A percentile compares a stretch with the other conserved stretches of the same genome.
phyloP scores from a whole-genome alignment of 1,140 invertebrate genomes.

The Hyles euphorbiae region DNA sequence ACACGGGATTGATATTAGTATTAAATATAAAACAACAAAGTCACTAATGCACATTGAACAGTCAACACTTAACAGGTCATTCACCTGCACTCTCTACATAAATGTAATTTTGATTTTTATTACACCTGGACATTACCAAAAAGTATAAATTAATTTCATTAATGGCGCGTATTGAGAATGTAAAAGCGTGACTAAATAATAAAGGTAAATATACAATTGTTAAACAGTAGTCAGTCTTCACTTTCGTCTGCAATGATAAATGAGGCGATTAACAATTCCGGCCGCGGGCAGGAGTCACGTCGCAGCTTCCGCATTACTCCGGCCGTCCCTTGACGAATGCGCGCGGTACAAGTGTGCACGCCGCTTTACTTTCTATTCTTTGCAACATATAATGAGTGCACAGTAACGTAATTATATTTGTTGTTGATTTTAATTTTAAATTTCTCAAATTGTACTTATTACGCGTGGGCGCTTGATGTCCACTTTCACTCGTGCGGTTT shows the following conservation, averaged over 20 bases:
- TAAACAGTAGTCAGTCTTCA: conserved; percentile 49
- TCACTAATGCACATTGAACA: no score
- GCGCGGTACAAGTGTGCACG: conserved; percentile 20
- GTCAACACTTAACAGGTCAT: no score
- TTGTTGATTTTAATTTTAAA: conserved; percentile 27
- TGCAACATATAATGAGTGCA: conserved; percentile 16
- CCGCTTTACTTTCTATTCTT: conserved; percentile 31
- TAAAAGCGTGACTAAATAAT: conserved; percentile 1
- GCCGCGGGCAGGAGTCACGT: conserved; percentile 52
- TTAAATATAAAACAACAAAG: no score
- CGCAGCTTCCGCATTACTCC: conserved; percentile 47
- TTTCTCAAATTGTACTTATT: conserved; percentile 14
- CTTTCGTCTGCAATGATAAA: conserved; percentile 57
- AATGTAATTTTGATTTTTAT: no score
- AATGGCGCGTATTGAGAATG: no score
- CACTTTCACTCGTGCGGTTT: conserved; percentile 21
- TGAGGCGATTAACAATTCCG: conserved; percentile 51
- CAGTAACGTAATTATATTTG: conserved; percentile 23
- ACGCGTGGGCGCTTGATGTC: conserved; percentile 12
- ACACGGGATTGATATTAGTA: no score
- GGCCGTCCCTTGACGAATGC: conserved; percentile 17
- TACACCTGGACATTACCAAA: no score
- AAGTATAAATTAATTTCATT: no score
- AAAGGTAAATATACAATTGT: conserved; percentile 7
- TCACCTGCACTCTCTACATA: no score